Evolutionary conservation across 1,140 invertebrate genomes (phyloP).

Genomic region (Hermetia illucens): DNA sequence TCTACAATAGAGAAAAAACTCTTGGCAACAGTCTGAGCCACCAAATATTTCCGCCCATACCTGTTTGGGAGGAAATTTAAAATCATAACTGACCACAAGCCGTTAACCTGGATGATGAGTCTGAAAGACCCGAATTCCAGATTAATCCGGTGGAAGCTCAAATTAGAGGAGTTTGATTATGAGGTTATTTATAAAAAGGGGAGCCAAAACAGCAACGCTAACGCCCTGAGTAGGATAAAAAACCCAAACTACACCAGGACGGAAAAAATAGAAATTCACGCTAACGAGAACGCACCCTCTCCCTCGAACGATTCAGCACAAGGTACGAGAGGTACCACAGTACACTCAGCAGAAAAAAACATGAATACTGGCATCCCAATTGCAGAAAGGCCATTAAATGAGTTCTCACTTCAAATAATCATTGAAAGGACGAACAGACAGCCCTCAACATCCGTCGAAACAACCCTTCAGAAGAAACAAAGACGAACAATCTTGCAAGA

Average conservation of each 20-base stretch:
- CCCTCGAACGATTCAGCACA: too few relatives aligned
- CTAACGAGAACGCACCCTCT: background rate
- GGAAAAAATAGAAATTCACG: slow-evolving; percentile 3
- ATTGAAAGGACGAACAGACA: background rate
- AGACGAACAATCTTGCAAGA: background rate
- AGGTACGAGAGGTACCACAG: background rate
- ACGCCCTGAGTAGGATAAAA: slow-evolving; percentile 12
- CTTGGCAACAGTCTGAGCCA: slow-evolving; percentile 23
- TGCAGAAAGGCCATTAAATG: slow-evolving; percentile 4
- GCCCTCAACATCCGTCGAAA: background rate
- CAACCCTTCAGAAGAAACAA: background rate
- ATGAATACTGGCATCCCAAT: background rate
- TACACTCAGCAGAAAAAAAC: background rate
- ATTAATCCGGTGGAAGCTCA: slow-evolving; percentile 13
- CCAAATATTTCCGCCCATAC: slow-evolving; percentile 30
- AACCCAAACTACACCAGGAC: slow-evolving; percentile 1
- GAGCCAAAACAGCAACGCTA: slow-evolving; percentile 13
- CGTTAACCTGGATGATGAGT: slow-evolving; percentile 21
- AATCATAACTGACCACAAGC: slow-evolving; percentile 6
- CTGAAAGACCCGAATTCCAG: slow-evolving; percentile 21
- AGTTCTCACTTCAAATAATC: slow-evolving; percentile 2
- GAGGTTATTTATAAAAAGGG: slow-evolving; percentile 29
- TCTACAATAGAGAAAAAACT: slow-evolving; percentile 21
- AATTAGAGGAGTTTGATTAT: slow-evolving; percentile 15
- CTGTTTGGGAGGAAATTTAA: slow-evolving; percentile 20